Conservation (phyloP, 2,888 invertebrate species). For the Dryocosmus kuriphilus region DNA sequence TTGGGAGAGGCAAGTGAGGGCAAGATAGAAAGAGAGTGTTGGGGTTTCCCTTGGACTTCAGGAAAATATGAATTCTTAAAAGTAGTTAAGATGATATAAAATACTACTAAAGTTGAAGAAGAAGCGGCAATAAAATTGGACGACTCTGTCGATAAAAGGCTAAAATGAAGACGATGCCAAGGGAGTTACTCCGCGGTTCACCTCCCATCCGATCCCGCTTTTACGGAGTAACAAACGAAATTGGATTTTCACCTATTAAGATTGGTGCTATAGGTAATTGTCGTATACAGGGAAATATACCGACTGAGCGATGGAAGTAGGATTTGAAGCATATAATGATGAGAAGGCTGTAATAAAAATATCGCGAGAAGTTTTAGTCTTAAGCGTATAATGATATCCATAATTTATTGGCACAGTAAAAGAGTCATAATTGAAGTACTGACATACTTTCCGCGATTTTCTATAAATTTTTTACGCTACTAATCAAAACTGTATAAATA, state of each 20-base stretch:
- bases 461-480: too few species aligned
- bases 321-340: background rate
- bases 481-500: too few species aligned
- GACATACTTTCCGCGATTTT: background rate
- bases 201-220: slow-evolving; percentile 35
- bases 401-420: background rate
- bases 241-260: slow-evolving; percentile 49
- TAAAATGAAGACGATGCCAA: slow-evolving; percentile 41
- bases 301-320: background rate
- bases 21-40: too few species aligned
- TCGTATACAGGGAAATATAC: slow-evolving; percentile 20
- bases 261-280: slow-evolving; percentile 36
- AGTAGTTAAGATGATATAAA: background rate
- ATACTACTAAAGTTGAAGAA: background rate
- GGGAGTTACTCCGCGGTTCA: slow-evolving; percentile 35
- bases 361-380: background rate
- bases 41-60: background rate
- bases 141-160: slow-evolving; percentile 23
- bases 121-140: slow-evolving; percentile 19
- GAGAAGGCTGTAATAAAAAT: background rate
- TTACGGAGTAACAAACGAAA: slow-evolving; percentile 46
- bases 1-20: too few species aligned
- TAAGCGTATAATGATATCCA: background rate
- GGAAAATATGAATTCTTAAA: slow-evolving; percentile 17
- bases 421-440: background rate